Percentiles rank a stretch among this genome's conserved stretches.
Evolutionary conservation across 2,113 vertebrate genomes (phyloP).

Genomic region (Vireo altiloquus): DNA sequence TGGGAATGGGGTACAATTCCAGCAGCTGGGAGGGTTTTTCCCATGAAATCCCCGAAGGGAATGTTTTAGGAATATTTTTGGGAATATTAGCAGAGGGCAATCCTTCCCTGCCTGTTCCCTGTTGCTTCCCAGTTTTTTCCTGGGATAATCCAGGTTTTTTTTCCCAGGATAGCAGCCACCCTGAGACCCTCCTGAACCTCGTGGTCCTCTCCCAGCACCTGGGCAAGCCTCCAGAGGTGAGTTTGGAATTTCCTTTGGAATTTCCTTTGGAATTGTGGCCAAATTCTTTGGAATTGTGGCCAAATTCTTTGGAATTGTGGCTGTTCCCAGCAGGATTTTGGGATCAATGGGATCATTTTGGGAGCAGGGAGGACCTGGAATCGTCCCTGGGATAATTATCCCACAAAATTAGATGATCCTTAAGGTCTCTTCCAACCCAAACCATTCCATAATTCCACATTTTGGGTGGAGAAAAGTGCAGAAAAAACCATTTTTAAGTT

Average conservation of each 20-base stretch:
- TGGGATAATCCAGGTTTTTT: accelerated
- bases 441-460: not conserved
- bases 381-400: too few species aligned
- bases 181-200: slow-evolving; percentile 94
- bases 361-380: too few species aligned
- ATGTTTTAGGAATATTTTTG: too few species aligned
- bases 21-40: too few species aligned
- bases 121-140: too few species aligned
- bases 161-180: slow-evolving; percentile 89
- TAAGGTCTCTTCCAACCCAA: not conserved
- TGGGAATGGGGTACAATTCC: too few species aligned
- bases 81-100: too few species aligned
- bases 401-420: not conserved
- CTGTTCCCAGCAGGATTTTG: not conserved
- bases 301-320: accelerated
- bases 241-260: not conserved
- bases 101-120: not conserved
- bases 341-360: accelerated
- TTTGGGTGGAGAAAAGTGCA: too few species aligned
- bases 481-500: too few species aligned
- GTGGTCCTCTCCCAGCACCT: slow-evolving; percentile 91
- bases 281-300: too few species aligned
- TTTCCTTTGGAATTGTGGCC: too few species aligned
- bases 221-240: slow-evolving; percentile 92
- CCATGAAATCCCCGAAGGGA: too few species aligned